Percentiles rank a stretch among this genome's conserved stretches.
Evolutionary conservation across 1,140 invertebrate genomes (phyloP).

Genomic region (Penaeus japonicus): DNA sequence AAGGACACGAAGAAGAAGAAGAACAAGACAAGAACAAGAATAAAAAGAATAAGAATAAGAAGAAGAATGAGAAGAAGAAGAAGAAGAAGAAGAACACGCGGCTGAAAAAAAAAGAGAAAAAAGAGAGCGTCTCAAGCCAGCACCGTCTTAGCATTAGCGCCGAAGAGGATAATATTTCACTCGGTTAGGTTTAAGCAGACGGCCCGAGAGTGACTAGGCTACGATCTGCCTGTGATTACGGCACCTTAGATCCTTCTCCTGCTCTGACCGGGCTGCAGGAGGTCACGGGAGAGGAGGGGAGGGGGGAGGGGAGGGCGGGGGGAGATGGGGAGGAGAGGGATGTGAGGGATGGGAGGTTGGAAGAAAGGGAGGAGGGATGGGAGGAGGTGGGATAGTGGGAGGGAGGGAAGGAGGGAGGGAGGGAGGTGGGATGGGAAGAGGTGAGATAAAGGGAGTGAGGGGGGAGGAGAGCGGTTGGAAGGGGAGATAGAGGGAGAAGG

Average conservation of each 20-base stretch:
- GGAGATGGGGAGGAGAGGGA: background rate
- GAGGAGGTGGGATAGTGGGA: background rate
- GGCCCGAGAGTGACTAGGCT: constrained; percentile 37
- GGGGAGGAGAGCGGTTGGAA: background rate
- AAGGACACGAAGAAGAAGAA: too few species aligned
- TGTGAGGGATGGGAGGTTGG: background rate
- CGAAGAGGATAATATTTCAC: constrained; percentile 42
- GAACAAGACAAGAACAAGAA: too few species aligned
- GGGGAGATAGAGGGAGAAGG: background rate
- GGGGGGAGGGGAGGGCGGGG: background rate
- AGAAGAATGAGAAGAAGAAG: background rate
- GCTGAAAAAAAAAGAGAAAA: background rate
- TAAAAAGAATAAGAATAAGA: background rate
- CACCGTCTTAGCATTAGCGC: constrained; percentile 2
- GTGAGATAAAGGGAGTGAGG: background rate
- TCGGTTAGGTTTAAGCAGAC: constrained; percentile 53
- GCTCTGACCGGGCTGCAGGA: background rate
- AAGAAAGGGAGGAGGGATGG: background rate
- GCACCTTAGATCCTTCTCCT: background rate
- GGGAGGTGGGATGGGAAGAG: background rate
- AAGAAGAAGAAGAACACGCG: background rate
- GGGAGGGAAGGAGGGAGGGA: background rate
- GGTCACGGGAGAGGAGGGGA: background rate
- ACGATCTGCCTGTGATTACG: background rate
- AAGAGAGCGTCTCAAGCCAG: too few species aligned